Percentiles rank a stretch among this genome's conserved stretches.
Conservation (phyloP, 1,140 invertebrate genomes). For the Cataglyphis hispanica region DNA sequence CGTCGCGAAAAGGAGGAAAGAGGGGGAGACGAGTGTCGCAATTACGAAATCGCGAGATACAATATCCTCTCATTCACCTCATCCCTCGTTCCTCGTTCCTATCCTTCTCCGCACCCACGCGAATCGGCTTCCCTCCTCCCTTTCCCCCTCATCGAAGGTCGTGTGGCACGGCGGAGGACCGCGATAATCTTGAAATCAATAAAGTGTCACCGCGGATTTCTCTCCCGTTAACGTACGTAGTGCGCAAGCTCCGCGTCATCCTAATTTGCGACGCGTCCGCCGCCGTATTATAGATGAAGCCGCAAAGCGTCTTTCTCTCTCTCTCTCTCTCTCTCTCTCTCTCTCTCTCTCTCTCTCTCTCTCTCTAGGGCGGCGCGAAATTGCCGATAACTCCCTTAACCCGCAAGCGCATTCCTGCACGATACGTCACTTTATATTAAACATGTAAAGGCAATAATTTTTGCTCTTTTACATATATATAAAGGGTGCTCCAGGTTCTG, state of each 20-base stretch:
- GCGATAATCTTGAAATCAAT: constrained; percentile 82
- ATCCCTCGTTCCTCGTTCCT: not conserved
- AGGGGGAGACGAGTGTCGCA: constrained; percentile 10
- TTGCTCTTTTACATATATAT: not conserved
- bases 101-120: not conserved
- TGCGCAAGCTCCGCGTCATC: constrained; percentile 56
- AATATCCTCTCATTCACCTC: constrained; percentile 54
- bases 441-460: constrained; percentile 27
- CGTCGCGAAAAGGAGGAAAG: not conserved
- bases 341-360: not conserved
- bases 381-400: constrained; percentile 36
- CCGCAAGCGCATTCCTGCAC: not conserved
- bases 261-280: constrained; percentile 56
- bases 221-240: constrained; percentile 24
- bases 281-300: constrained; percentile 48
- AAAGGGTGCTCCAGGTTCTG: no score
- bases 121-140: not conserved
- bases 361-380: constrained; percentile 1
- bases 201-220: constrained; percentile 74
- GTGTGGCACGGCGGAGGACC: constrained; percentile 45
- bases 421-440: not conserved
- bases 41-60: constrained; percentile 63
- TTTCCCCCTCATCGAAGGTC: constrained; percentile 59
- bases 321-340: no score
- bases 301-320: not conserved